phyloP scores from a whole-genome alignment of 1,140 invertebrate species.

The Trichonephila clavata region DNA sequence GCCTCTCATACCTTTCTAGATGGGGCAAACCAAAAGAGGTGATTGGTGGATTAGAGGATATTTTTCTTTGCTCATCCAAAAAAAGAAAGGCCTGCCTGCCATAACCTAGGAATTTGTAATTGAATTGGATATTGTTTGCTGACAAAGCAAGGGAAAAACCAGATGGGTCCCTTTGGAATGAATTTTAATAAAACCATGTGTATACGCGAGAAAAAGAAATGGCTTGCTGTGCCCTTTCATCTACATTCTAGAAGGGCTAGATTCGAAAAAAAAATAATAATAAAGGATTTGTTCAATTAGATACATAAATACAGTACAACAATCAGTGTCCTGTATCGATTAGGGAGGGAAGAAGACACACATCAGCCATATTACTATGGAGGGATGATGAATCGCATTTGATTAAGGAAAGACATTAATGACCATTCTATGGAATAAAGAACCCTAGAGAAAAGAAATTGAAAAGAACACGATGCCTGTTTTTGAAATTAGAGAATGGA shows the following conservation, averaged over 20 bases:
- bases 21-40: constrained; percentile 9
- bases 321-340: background rate
- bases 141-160: background rate
- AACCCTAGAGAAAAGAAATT: no score
- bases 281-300: background rate
- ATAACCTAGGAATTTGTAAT: constrained; percentile 60
- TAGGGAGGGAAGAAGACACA: background rate
- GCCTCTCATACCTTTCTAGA: background rate
- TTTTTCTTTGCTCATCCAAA: constrained; percentile 28
- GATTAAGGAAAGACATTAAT: background rate
- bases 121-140: constrained; percentile 25
- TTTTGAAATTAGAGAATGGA: no score
- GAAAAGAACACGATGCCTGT: no score
- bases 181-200: constrained; percentile 24
- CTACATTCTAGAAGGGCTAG: background rate
- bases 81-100: background rate
- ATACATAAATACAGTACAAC: constrained; percentile 8
- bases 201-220: background rate
- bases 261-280: background rate
- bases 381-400: background rate
- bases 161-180: background rate
- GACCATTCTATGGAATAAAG: no score
- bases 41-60: constrained; percentile 56
- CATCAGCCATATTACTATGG: background rate
- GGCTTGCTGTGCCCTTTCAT: background rate